These are phyloP conservation scores for Adela reaumurella DNA, from an alignment of 2,888 invertebrate species.

Conservation along the genomic window DNA sequence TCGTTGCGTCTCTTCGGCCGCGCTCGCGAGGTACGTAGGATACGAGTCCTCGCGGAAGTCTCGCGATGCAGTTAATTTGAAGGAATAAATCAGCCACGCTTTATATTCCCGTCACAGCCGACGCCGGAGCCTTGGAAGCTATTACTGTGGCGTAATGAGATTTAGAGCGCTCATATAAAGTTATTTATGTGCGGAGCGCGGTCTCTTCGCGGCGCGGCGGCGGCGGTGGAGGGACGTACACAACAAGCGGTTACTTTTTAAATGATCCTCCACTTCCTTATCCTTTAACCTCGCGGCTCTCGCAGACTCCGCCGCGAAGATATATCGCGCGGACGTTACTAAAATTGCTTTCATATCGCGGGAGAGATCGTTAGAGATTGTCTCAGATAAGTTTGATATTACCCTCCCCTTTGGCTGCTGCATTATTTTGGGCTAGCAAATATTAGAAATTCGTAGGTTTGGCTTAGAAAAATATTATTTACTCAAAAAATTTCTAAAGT, in stretches of 20 bases:
- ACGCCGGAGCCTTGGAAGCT: slow-evolving; percentile 43
- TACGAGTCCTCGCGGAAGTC: slow-evolving; percentile 10
- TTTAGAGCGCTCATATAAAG: slow-evolving; percentile 51
- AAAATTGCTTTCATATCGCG: not conserved
- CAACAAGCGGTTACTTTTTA: not conserved
- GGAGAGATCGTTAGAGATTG: no score
- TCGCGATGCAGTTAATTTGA: slow-evolving; percentile 33
- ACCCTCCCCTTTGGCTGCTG: no score
- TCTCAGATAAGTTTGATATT: no score
- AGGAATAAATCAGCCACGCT: slow-evolving; percentile 42
- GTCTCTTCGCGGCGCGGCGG: slow-evolving; percentile 5
- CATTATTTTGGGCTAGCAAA: no score
- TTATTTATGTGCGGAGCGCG: slow-evolving; percentile 43
- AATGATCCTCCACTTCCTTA: not conserved
- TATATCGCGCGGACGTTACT: not conserved
- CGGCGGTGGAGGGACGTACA: not conserved
- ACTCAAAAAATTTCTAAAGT: no score
- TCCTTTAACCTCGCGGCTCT: not conserved
- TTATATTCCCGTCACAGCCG: slow-evolving; percentile 48
- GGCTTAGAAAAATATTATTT: no score
- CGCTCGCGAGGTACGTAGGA: no score
- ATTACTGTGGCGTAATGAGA: slow-evolving; percentile 48
- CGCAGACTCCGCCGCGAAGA: not conserved
- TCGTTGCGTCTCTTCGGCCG: no score
- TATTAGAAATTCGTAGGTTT: no score